Percentiles rank a stretch among this genome's conserved stretches.
Evolutionary conservation across 2,113 vertebrate species (phyloP).

Genomic region (Hippoglossus stenolepis): DNA sequence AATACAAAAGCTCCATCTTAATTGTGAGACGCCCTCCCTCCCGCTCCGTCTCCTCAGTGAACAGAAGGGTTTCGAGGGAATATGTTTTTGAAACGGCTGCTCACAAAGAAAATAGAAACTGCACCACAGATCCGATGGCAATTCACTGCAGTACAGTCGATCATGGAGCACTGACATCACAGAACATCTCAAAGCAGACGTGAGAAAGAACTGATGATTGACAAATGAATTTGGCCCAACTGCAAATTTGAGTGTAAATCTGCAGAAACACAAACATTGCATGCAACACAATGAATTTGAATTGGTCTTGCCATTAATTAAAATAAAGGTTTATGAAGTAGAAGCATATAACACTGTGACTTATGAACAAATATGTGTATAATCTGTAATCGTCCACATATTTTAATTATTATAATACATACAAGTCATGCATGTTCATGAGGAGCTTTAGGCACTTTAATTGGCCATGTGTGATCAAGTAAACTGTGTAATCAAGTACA

Average conservation of each 20-base stretch:
- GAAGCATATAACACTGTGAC: not conserved
- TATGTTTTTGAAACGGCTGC: not conserved
- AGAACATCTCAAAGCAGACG: constrained; percentile 4
- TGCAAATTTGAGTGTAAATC: not conserved
- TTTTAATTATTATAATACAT: not conserved
- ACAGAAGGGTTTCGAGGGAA: not conserved
- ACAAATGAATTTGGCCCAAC: not conserved
- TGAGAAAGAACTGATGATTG: not conserved
- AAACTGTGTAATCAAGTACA: not conserved
- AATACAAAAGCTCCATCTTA: not conserved
- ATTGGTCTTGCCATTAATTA: not conserved
- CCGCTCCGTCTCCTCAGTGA: not conserved
- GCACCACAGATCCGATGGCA: not conserved
- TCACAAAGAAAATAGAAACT: not conserved
- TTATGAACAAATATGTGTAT: not conserved
- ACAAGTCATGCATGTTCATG: not conserved
- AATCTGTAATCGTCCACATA: not conserved
- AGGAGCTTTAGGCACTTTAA: not conserved
- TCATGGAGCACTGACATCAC: not conserved
- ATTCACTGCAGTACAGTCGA: not conserved
- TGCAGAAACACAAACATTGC: constrained; percentile 3
- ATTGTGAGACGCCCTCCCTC: not conserved
- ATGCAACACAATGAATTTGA: not conserved
- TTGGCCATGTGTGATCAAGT: no score
- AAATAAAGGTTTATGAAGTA: not conserved